Conservation (phyloP, 2,797 vertebrate genomes). For the Danionella dracula region DNA sequence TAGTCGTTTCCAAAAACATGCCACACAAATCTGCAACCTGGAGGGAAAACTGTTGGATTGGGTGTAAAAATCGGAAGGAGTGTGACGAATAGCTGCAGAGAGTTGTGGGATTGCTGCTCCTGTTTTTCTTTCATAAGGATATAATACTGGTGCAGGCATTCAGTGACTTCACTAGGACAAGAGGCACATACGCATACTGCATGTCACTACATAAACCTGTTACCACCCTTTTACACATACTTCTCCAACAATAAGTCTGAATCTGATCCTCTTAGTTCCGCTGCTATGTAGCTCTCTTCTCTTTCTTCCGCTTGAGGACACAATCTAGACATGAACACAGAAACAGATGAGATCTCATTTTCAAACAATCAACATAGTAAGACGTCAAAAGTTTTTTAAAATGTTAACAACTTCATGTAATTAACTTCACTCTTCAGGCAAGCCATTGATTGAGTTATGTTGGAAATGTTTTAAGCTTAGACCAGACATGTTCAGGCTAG, state of each 20-base stretch:
- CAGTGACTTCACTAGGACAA: conserved; percentile 7
- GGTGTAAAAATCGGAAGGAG: not conserved
- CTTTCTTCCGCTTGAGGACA: conserved; percentile 54
- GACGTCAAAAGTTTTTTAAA: too few species aligned
- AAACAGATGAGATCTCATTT: not conserved
- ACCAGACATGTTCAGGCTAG: conserved; percentile 8
- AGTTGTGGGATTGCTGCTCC: not conserved
- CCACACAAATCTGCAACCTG: not conserved
- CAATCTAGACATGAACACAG: conserved; percentile 58
- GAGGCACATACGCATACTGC: not conserved
- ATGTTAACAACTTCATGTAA: not conserved
- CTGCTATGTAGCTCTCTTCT: conserved; percentile 49
- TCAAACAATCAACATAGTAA: not conserved
- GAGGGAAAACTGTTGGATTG: not conserved
- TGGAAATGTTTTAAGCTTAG: too few species aligned
- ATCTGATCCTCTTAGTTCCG: conserved; percentile 41
- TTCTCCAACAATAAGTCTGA: not conserved
- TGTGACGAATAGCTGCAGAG: conserved; percentile 13
- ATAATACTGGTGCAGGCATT: not conserved
- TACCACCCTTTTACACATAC: conserved; percentile 11
- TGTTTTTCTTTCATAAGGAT: not conserved
- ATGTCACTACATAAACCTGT: conserved; percentile 9
- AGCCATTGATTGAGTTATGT: not conserved
- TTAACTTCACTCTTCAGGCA: not conserved
- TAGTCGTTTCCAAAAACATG: not conserved